Percentiles rank a stretch among this genome's conserved stretches.
Conservation (phyloP, 1,140 invertebrate genomes). For the Orchestia grillus region DNA sequence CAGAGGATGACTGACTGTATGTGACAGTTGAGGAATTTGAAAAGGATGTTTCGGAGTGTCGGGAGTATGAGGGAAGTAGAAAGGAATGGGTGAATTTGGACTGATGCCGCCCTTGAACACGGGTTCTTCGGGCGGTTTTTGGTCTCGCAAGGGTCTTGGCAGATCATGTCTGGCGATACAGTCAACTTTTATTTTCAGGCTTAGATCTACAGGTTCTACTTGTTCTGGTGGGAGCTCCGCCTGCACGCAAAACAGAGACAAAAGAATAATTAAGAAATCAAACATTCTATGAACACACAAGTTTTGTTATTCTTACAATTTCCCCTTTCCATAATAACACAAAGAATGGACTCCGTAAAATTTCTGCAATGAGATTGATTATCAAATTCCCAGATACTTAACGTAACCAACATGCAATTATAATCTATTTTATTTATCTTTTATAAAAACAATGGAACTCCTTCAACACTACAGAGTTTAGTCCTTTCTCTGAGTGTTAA, state of each 20-base stretch:
- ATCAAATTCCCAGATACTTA: too few species aligned
- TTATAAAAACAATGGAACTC: too few species aligned
- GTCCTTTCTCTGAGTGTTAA: too few species aligned
- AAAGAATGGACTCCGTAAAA: too few species aligned
- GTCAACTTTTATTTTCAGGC: slow-evolving; percentile 69
- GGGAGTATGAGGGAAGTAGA: slow-evolving; percentile 16
- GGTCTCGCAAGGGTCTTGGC: neutral
- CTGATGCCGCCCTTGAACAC: neutral
- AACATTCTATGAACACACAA: too few species aligned
- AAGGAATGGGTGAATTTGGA: neutral
- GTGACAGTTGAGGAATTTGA: slow-evolving; percentile 23
- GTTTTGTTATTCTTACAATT: too few species aligned
- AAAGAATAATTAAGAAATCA: neutral
- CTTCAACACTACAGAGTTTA: too few species aligned
- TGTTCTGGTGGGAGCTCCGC: slow-evolving; percentile 72
- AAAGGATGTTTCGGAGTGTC: slow-evolving; percentile 40
- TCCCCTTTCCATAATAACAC: too few species aligned
- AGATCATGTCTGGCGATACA: neutral
- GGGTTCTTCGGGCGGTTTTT: neutral
- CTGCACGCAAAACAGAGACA: slow-evolving; percentile 61
- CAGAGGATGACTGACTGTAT: neutral
- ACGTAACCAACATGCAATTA: too few species aligned
- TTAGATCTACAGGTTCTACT: slow-evolving; percentile 73
- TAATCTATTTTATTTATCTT: too few species aligned
- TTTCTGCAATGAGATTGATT: too few species aligned